Conservation (phyloP, 2,888 invertebrate species). For the Dioctria rufipes region DNA sequence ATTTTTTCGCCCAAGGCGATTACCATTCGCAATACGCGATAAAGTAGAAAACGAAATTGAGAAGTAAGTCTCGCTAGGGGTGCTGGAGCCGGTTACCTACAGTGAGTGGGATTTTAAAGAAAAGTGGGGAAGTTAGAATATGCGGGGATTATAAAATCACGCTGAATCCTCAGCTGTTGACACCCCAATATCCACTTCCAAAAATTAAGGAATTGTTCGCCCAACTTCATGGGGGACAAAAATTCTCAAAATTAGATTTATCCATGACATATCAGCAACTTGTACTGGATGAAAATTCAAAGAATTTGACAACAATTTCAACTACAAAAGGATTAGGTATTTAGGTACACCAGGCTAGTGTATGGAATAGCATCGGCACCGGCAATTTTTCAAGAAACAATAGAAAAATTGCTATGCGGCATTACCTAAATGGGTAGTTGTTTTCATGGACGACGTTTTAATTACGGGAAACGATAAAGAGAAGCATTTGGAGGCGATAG, state of each 20-base stretch:
- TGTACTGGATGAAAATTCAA: slow-evolving; percentile 62
- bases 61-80: slow-evolving; percentile 36
- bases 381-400: slow-evolving; percentile 65
- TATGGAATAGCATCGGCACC: slow-evolving; percentile 67
- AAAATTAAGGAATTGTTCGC: slow-evolving; percentile 63
- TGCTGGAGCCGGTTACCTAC: slow-evolving; percentile 60
- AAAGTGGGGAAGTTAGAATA: slow-evolving; percentile 55
- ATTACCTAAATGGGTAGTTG: slow-evolving; percentile 57
- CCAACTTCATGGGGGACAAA: slow-evolving; percentile 58
- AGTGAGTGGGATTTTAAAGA: slow-evolving; percentile 55
- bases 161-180: slow-evolving; percentile 61
- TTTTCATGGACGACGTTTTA: slow-evolving; percentile 63
- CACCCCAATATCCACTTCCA: slow-evolving; percentile 63
- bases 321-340: slow-evolving; percentile 61
- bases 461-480: slow-evolving; percentile 60
- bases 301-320: slow-evolving; percentile 63
- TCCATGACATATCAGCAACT: slow-evolving; percentile 66
- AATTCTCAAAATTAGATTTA: slow-evolving; percentile 63
- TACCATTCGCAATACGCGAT: slow-evolving; percentile 54
- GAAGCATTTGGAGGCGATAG: slow-evolving; percentile 57
- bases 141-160: slow-evolving; percentile 60
- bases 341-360: slow-evolving; percentile 61
- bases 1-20: slow-evolving; percentile 40
- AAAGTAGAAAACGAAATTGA: slow-evolving; percentile 55
- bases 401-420: slow-evolving; percentile 64